phyloP scores from a whole-genome alignment of 2,113 vertebrate species.

The Hepsetus odoe region DNA sequence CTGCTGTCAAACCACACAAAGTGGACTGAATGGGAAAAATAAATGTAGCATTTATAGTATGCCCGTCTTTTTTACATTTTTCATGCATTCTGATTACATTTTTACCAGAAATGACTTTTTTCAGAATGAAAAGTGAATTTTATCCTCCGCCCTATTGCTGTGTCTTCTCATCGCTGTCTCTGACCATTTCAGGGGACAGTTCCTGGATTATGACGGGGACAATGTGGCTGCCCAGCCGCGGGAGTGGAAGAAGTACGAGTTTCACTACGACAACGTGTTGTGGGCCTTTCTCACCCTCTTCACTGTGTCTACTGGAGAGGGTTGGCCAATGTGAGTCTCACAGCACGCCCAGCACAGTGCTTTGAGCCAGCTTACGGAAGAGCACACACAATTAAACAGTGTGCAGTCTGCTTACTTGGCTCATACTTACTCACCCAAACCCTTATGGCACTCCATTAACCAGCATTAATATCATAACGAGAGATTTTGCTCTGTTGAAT shows the following conservation, averaged over 20 bases:
- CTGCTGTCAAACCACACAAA: too few relatives aligned
- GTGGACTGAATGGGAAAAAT: too few relatives aligned
- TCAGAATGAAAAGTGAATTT: too few relatives aligned
- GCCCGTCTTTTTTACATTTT: too few relatives aligned
- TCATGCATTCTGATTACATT: too few relatives aligned
- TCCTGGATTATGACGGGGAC: constrained; percentile 88
- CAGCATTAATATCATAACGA: not conserved
- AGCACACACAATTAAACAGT: not conserved
- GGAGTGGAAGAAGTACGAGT: constrained; percentile 96
- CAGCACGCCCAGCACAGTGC: not conserved
- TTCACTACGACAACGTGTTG: constrained; percentile 97
- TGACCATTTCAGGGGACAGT: constrained; percentile 83
- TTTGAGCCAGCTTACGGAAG: not conserved
- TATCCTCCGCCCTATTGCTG: too few relatives aligned
- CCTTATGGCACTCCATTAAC: not conserved
- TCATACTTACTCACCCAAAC: not conserved
- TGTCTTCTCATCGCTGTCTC: not conserved
- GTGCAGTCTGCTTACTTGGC: not conserved
- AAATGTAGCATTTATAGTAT: too few relatives aligned
- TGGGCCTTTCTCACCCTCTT: constrained; percentile 97
- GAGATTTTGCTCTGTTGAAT: not conserved
- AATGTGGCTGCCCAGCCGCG: constrained; percentile 83
- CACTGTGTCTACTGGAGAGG: constrained; percentile 96
- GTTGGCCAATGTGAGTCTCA: constrained; percentile 94
- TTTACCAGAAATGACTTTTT: too few relatives aligned